These are phyloP conservation scores for Melitaea athalia DNA, from an alignment of 2,888 invertebrate species.

Conservation along the genomic window DNA sequence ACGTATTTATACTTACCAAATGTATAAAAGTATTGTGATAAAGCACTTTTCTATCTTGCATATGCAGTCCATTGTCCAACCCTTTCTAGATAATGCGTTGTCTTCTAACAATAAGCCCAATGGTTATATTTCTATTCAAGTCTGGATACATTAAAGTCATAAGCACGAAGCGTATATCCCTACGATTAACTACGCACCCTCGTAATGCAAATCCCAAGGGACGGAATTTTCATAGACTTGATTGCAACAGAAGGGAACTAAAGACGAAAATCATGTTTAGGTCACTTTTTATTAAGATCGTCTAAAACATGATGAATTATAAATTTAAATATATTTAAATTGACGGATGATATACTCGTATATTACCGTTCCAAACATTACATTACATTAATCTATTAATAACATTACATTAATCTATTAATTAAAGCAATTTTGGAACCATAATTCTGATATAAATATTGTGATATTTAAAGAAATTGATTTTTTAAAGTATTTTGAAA, in stretches of 20 bases:
- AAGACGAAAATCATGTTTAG: slow-evolving; percentile 42
- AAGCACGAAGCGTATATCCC: slow-evolving; percentile 57
- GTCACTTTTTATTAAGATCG: slow-evolving; percentile 31
- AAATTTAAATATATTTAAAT: neutral
- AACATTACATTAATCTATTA: too few species aligned
- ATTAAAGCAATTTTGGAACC: too few species aligned
- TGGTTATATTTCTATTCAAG: slow-evolving; percentile 43
- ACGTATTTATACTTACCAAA: neutral
- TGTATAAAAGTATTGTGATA: slow-evolving; percentile 3
- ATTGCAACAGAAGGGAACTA: slow-evolving; percentile 43
- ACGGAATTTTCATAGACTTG: slow-evolving; percentile 54
- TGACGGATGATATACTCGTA: neutral
- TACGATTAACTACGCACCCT: slow-evolving; percentile 49
- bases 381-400: too few species aligned
- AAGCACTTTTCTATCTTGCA: slow-evolving; percentile 10
- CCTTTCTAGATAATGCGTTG: slow-evolving; percentile 31
- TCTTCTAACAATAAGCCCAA: slow-evolving; percentile 34
- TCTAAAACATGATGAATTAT: neutral
- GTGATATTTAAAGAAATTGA: too few species aligned
- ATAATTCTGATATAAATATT: too few species aligned
- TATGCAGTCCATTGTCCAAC: slow-evolving; percentile 33
- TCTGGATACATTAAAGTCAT: slow-evolving; percentile 62
- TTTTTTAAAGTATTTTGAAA: neutral
- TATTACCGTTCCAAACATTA: too few species aligned
- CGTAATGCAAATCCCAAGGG: slow-evolving; percentile 55